Evolutionary conservation across 2,113 vertebrate species (phyloP).

Genomic region (Hipposideros armiger): DNA sequence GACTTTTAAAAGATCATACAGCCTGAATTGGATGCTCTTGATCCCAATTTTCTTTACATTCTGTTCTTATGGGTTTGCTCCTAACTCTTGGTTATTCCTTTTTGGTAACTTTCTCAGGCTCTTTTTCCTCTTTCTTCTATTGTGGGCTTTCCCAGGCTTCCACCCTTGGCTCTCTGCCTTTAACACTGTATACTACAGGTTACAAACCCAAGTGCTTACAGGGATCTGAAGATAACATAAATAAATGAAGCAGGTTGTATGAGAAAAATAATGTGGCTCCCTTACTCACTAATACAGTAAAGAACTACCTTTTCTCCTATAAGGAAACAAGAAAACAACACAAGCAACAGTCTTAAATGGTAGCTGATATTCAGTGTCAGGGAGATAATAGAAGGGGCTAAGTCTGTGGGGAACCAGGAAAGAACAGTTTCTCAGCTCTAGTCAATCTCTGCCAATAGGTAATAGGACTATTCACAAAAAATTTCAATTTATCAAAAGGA

Average conservation of each 20-base stretch:
- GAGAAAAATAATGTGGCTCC: background rate
- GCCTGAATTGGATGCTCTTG: background rate
- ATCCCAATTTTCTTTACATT: background rate
- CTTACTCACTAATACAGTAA: background rate
- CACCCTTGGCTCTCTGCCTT: background rate
- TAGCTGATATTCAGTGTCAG: background rate
- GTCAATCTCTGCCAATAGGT: background rate
- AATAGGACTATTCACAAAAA: background rate
- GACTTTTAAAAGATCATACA: background rate
- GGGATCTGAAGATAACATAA: background rate
- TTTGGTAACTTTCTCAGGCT: background rate
- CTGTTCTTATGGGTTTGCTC: background rate
- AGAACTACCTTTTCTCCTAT: background rate
- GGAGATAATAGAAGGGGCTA: background rate
- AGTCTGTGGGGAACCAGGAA: background rate
- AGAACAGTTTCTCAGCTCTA: background rate
- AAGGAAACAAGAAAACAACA: background rate
- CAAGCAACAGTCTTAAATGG: background rate
- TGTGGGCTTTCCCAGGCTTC: background rate
- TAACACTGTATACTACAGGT: background rate
- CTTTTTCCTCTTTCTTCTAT: background rate
- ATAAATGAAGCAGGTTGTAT: background rate
- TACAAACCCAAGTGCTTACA: background rate
- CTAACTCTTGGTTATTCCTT: background rate
- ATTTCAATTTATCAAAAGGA: slow-evolving; percentile 4